Percentiles rank a stretch among this genome's conserved stretches.
Evolutionary conservation across 2,113 vertebrate species (phyloP).

Genomic region (Buteo buteo): DNA sequence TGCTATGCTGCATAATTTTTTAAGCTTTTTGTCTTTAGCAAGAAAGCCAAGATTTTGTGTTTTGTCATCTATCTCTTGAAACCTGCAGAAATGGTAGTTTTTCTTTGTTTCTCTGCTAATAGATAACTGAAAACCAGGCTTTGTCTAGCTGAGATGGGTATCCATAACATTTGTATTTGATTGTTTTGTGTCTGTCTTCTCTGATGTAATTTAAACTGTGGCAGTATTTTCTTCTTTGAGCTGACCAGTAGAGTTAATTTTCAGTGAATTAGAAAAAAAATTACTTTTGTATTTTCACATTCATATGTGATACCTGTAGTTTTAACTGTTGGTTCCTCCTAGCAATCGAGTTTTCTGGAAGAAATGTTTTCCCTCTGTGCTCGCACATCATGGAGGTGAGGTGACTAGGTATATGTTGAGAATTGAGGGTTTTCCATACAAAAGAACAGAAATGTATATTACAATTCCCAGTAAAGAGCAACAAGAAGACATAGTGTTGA

Average conservation of each 20-base stretch:
- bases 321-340: neutral
- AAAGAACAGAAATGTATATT: neutral
- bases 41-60: neutral
- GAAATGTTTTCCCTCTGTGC: neutral
- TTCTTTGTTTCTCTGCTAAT: neutral
- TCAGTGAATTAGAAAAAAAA: neutral
- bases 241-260: neutral
- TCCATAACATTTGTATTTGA: neutral
- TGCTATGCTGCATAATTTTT: neutral
- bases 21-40: neutral
- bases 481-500: neutral
- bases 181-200: neutral
- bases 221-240: neutral
- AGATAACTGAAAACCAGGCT: neutral
- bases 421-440: neutral
- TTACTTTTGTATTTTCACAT: neutral
- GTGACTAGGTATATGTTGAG: neutral
- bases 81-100: neutral
- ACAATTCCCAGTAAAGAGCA: neutral
- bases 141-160: neutral
- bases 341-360: neutral
- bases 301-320: neutral
- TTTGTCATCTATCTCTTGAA: neutral
- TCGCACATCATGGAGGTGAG: neutral
- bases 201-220: neutral